Conservation (phyloP, 2,113 vertebrate genomes). For the Plestiodon gilberti region DNA sequence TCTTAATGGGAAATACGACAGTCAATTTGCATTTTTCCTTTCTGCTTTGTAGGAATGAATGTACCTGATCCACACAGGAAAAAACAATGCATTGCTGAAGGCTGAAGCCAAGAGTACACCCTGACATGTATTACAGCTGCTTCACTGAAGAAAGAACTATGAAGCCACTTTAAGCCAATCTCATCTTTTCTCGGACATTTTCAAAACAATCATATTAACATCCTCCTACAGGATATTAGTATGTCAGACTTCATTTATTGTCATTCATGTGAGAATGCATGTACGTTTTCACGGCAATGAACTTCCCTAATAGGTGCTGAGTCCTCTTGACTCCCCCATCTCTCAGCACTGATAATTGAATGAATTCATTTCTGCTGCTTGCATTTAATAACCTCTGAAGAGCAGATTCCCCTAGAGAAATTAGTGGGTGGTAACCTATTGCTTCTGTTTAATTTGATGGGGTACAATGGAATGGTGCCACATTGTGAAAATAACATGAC, state of each 20-base stretch:
- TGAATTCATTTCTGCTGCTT: neutral
- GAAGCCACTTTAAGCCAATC: slow-evolving; percentile 7
- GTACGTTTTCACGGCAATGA: neutral
- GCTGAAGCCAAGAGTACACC: neutral
- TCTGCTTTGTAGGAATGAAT: slow-evolving; percentile 8
- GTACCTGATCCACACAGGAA: neutral
- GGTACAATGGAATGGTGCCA: neutral
- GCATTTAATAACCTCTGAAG: neutral
- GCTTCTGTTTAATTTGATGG: neutral
- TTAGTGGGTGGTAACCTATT: neutral
- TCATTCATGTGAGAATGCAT: neutral
- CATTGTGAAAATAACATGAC: neutral
- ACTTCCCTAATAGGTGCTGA: neutral
- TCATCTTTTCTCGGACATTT: neutral
- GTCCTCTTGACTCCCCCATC: neutral
- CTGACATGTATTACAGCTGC: slow-evolving; percentile 1
- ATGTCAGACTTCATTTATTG: slow-evolving; percentile 11
- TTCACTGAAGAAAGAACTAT: neutral
- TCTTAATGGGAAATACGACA: neutral
- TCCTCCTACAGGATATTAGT: slow-evolving; percentile 28
- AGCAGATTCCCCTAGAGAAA: neutral
- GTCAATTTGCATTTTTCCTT: neutral
- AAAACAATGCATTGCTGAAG: slow-evolving; percentile 24
- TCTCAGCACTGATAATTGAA: neutral
- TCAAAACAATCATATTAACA: neutral